phyloP scores from a whole-genome alignment of 2,797 vertebrate species.

The Carapus acus region DNA sequence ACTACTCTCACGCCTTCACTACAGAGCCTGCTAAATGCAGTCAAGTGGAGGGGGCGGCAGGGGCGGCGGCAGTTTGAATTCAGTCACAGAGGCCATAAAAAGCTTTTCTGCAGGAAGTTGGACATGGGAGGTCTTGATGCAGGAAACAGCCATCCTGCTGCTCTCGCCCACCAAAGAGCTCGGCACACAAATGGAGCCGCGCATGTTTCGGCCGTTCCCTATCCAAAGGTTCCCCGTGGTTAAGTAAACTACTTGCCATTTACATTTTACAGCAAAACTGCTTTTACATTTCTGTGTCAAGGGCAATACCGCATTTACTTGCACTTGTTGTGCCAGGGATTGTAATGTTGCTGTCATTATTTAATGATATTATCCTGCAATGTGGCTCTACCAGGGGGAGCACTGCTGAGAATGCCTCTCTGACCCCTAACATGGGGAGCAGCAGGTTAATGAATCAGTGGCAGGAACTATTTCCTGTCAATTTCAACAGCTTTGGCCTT shows the following conservation, averaged over 20 bases:
- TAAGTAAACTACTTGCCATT: neutral
- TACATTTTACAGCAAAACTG: neutral
- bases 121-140: slow-evolving; percentile 48
- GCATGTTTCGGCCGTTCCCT: slow-evolving; percentile 26
- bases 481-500: slow-evolving; percentile 61
- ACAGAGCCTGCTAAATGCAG: slow-evolving; percentile 39
- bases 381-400: too few species aligned
- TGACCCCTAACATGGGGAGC: neutral
- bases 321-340: neutral
- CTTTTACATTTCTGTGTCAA: too few species aligned
- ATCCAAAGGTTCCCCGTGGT: slow-evolving; percentile 6
- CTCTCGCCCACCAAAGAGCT: slow-evolving; percentile 61
- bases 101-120: slow-evolving; percentile 63
- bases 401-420: too few species aligned
- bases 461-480: slow-evolving; percentile 48
- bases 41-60: slow-evolving; percentile 52
- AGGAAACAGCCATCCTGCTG: slow-evolving; percentile 65
- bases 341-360: too few species aligned
- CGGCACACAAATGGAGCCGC: slow-evolving; percentile 33
- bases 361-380: too few species aligned
- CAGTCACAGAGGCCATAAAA: slow-evolving; percentile 55
- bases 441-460: slow-evolving; percentile 41
- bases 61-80: slow-evolving; percentile 39
- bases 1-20: slow-evolving; percentile 45
- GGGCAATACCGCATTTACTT: too few species aligned